These are phyloP conservation scores for Hylia prasina DNA, from an alignment of 2,113 vertebrate species.

Conservation along the genomic window DNA sequence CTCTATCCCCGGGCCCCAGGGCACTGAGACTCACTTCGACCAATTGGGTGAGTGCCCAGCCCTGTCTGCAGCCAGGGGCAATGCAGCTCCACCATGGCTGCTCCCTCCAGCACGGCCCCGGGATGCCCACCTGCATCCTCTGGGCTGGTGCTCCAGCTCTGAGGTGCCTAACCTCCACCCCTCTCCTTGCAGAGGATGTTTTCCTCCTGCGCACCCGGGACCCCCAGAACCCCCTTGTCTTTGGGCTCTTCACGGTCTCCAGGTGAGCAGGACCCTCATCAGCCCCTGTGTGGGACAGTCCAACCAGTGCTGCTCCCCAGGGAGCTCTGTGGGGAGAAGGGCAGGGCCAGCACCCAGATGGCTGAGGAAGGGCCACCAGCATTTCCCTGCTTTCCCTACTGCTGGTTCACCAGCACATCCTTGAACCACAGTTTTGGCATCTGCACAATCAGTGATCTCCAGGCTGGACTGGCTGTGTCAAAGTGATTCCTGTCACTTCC, in stretches of 20 bases:
- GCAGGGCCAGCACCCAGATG: neutral
- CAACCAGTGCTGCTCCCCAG: neutral
- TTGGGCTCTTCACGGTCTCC: conserved; percentile 83
- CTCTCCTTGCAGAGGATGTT: conserved; percentile 77
- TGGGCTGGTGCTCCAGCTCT: neutral
- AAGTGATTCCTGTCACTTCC: neutral
- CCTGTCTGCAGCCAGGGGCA: accelerated
- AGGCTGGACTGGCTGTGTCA: neutral
- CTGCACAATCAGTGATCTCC: accelerated
- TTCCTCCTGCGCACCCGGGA: conserved; percentile 83
- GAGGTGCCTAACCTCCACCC: neutral
- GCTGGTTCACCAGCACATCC: neutral
- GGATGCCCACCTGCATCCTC: neutral
- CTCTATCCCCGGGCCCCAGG: conserved; percentile 75
- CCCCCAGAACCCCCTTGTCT: conserved; percentile 79
- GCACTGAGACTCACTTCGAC: conserved; percentile 82
- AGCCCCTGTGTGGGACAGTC: neutral
- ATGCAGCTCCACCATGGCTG: accelerated
- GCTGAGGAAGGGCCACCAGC: neutral
- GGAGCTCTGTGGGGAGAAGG: neutral
- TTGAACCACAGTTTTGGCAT: neutral
- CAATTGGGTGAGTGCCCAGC: conserved; percentile 73
- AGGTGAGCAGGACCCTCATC: conserved; percentile 66
- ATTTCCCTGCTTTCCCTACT: neutral
- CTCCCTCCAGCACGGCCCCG: accelerated